Percentiles rank a stretch among this genome's conserved stretches.
These are phyloP conservation scores for Limnothrissa miodon DNA, from an alignment of 2,113 vertebrate genomes.

Conservation along the genomic window DNA sequence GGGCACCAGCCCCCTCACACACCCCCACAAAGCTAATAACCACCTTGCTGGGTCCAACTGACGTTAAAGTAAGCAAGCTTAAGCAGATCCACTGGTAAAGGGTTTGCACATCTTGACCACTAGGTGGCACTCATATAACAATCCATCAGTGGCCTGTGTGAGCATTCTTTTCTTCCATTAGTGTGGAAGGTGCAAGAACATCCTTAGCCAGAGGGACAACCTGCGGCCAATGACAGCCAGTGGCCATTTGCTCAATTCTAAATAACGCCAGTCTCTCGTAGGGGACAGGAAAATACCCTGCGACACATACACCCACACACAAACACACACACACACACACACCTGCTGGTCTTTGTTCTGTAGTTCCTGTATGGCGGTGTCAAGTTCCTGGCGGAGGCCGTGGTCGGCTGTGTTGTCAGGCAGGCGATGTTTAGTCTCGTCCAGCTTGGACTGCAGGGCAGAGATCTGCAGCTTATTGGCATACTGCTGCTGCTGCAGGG, in stretches of 20 bases:
- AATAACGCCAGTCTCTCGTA: too few species aligned
- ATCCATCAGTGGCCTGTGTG: too few species aligned
- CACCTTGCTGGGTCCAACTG: not conserved
- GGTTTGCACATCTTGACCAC: constrained; percentile 27
- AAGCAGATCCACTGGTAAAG: not conserved
- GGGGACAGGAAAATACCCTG: too few species aligned
- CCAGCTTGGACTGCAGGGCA: constrained; percentile 79
- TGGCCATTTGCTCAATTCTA: too few species aligned
- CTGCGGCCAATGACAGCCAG: too few species aligned
- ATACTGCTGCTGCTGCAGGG: constrained; percentile 81
- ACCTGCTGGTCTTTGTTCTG: constrained; percentile 78
- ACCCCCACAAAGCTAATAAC: too few species aligned
- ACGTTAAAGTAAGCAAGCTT: not conserved
- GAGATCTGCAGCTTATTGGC: constrained; percentile 82
- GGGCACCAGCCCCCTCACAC: too few species aligned
- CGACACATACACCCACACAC: too few species aligned
- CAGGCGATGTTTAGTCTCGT: constrained; percentile 74
- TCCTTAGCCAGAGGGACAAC: too few species aligned
- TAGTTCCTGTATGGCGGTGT: constrained; percentile 68
- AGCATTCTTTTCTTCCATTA: too few species aligned
- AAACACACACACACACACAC: constrained; percentile 4
- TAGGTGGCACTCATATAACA: constrained; percentile 33
- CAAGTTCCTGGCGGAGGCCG: constrained; percentile 67
- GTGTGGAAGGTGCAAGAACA: too few species aligned
- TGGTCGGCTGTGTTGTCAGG: constrained; percentile 59